Percentiles rank a stretch among this genome's conserved stretches.
Evolutionary conservation across 2,113 vertebrate species (phyloP).

Genomic region (Crotalus tigris): DNA sequence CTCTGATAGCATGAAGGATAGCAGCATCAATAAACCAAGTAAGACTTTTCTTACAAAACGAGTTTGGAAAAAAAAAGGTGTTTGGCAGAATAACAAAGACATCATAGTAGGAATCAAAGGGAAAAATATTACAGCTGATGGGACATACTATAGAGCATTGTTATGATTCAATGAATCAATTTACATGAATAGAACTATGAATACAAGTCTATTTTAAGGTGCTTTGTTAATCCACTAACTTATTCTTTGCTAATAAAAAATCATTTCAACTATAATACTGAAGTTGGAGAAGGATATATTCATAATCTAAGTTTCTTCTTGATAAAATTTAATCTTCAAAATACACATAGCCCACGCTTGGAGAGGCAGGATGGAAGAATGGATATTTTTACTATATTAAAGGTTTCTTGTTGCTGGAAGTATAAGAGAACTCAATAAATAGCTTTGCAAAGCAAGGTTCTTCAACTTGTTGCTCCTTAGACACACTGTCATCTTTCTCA

Average conservation of each 20-base stretch:
- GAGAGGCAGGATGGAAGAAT: not conserved
- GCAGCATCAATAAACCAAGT: slow-evolving; percentile 2
- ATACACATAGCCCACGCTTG: not conserved
- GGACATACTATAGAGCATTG: slow-evolving; percentile 12
- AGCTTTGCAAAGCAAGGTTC: not conserved
- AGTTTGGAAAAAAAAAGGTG: not conserved
- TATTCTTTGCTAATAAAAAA: not conserved
- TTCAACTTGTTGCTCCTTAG: not conserved
- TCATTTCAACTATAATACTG: not conserved
- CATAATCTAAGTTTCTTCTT: fast-evolving
- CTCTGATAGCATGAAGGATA: not conserved
- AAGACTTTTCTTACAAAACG: not conserved
- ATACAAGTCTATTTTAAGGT: not conserved
- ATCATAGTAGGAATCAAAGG: not conserved
- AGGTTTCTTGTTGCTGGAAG: not conserved
- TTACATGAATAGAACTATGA: not conserved
- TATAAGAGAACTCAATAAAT: not conserved
- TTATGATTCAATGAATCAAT: slow-evolving; percentile 11
- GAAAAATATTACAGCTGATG: slow-evolving; percentile 9
- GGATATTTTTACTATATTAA: not conserved
- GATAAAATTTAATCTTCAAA: not conserved
- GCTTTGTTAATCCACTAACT: not conserved
- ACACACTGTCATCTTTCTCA: not conserved
- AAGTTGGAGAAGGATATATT: not conserved
- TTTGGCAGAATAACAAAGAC: slow-evolving; percentile 24